Conservation (phyloP, 2,113 vertebrate species). For the Calyptomena viridis region DNA sequence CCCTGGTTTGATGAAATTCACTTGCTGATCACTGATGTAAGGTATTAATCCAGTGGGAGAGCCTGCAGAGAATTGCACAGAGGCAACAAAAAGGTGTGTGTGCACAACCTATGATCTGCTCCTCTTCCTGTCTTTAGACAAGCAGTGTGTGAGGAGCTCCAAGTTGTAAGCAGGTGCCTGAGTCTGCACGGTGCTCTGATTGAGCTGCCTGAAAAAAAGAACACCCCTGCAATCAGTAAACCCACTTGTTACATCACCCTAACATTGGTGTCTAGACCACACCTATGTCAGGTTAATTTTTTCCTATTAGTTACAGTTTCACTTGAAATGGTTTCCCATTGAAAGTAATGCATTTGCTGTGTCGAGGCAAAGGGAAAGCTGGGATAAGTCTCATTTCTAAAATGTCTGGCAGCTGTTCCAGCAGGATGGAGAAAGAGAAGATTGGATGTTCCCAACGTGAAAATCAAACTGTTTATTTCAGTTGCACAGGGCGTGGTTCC, state of each 20-base stretch:
- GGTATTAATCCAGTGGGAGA: background rate
- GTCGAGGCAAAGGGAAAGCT: background rate
- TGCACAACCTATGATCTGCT: background rate
- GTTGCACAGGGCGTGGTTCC: accelerated
- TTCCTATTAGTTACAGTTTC: background rate
- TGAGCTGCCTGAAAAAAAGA: background rate
- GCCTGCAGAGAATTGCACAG: background rate
- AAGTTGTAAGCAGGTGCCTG: background rate
- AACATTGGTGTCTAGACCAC: accelerated
- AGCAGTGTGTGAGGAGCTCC: background rate
- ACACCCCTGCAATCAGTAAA: accelerated
- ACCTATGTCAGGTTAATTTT: accelerated
- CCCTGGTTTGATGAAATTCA: background rate
- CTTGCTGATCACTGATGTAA: background rate
- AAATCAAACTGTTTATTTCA: background rate
- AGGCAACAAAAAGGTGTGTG: background rate
- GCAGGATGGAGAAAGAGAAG: background rate
- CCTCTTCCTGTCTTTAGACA: background rate
- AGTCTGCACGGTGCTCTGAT: background rate
- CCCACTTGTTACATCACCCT: too few relatives aligned
- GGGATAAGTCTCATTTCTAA: background rate
- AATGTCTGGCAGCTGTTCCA: background rate
- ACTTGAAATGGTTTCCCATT: background rate
- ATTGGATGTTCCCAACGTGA: background rate
- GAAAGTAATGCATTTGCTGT: background rate